phyloP scores from a whole-genome alignment of 2,113 vertebrate genomes.

The Callospermophilus lateralis region DNA sequence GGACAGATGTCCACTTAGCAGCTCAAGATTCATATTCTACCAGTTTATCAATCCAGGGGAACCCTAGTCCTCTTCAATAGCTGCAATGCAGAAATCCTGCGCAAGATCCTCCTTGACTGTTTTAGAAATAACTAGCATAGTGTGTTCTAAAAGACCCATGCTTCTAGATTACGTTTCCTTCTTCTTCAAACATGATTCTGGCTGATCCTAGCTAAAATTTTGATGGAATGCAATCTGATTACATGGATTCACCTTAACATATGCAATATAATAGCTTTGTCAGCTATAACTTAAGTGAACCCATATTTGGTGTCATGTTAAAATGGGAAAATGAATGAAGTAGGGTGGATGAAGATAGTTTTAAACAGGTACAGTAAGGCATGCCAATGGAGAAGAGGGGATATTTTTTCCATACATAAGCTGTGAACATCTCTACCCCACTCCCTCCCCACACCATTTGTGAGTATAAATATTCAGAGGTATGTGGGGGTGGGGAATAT shows the following conservation, averaged over 20 bases:
- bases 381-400: background rate
- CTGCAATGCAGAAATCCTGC: background rate
- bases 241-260: background rate
- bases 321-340: conserved; percentile 40
- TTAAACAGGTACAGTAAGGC: conserved; percentile 3
- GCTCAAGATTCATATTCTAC: background rate
- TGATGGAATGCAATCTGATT: background rate
- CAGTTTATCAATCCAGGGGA: background rate
- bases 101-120: background rate
- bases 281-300: background rate
- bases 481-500: background rate
- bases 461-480: background rate
- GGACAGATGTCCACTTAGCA: background rate
- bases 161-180: background rate
- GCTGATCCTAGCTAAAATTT: background rate
- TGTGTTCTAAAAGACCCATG: background rate
- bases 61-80: background rate
- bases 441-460: background rate
- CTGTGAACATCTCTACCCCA: background rate
- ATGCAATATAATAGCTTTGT: background rate
- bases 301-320: background rate
- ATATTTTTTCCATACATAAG: background rate
- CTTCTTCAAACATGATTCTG: background rate
- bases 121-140: background rate
- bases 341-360: background rate